Evolutionary conservation across 1,140 invertebrate species (phyloP), one percentile per base, ranked within the genome.

Genomic region (Ceratina calcarata): DNA sequence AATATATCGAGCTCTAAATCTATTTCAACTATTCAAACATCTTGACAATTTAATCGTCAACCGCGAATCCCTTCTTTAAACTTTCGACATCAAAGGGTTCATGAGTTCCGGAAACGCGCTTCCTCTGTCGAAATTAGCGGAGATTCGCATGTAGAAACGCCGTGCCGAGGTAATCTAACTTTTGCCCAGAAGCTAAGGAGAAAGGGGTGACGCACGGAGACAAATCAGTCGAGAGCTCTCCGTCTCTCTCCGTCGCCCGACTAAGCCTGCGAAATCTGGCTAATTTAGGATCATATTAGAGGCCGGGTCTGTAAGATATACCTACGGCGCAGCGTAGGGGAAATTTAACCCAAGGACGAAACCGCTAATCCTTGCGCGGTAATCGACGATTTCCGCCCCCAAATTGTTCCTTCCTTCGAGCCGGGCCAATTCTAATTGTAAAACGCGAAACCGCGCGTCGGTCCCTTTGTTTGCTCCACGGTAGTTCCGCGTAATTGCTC

Each of bases 361-460:
- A 85, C 88, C 87, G 81, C 89, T 87, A 89, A 89, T 88, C 81
- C 86, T 88, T 78, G 80, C 76, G 83, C 78, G 80, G 88, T 89
- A 90, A 90, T 90, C 86, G 87, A 84, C 85, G 88, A 89, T 90
- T 90, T 90, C 89, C 87, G 88, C 81, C 83, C 83, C 78, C 87
- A 86, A 88, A 90, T 89, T 88, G 87, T 87, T 58, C 83, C 85
- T 80, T 76, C 82, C 85, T 37, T 18, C 22, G 65, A 58, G 75
- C 70, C 65, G 49, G 67, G 64, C 64, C 76, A 81, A 45, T 45
- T 45, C 37, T 45, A 45, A 45, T 45, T 45, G 37, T 45, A 45
- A 45, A 45, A 45, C 37, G 3, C 80, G 71, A 84, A 84, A 62
- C 78, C 51, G 67, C 16, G 53, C n/a, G 81, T 66, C 76, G 70